Percentiles rank a stretch among this genome's conserved stretches.
These are phyloP conservation scores for Dicyrtoma fusca DNA, from an alignment of 2,888 invertebrate genomes.

Conservation along the genomic window DNA sequence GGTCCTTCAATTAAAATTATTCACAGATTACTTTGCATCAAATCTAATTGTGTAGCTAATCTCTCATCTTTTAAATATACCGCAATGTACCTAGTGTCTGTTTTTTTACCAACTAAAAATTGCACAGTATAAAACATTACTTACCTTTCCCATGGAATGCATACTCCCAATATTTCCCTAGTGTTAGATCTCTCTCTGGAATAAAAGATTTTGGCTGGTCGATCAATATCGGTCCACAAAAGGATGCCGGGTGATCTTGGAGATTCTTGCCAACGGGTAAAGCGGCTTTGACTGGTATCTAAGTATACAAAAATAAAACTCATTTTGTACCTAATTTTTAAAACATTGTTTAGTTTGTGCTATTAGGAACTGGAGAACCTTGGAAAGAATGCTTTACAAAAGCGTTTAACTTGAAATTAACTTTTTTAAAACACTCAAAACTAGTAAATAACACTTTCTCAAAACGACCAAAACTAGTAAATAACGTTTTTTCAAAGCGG, in stretches of 20 bases:
- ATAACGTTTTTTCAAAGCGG: too few relatives aligned
- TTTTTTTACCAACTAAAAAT: neutral
- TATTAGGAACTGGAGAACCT: too few relatives aligned
- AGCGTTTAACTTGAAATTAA: too few relatives aligned
- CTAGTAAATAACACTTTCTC: too few relatives aligned
- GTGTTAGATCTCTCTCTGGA: conserved; percentile 45
- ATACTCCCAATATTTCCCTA: conserved; percentile 43
- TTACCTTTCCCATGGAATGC: conserved; percentile 44
- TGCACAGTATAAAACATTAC: neutral
- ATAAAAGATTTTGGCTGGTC: conserved; percentile 45
- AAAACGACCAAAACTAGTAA: too few relatives aligned
- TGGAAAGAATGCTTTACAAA: too few relatives aligned
- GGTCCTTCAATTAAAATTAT: conserved; percentile 65
- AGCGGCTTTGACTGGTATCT: conserved; percentile 45
- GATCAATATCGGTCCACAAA: conserved; percentile 43
- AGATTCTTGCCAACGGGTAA: conserved; percentile 51
- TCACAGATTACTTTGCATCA: neutral
- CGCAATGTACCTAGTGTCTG: neutral
- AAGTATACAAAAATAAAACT: neutral
- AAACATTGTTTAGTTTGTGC: neutral
- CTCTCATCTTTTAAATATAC: neutral
- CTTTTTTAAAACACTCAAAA: too few relatives aligned
- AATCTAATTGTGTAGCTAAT: neutral
- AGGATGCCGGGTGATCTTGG: conserved; percentile 45
- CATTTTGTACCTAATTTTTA: neutral